Conservation (phyloP, 1,140 invertebrate genomes). For the Pissodes strobi region DNA sequence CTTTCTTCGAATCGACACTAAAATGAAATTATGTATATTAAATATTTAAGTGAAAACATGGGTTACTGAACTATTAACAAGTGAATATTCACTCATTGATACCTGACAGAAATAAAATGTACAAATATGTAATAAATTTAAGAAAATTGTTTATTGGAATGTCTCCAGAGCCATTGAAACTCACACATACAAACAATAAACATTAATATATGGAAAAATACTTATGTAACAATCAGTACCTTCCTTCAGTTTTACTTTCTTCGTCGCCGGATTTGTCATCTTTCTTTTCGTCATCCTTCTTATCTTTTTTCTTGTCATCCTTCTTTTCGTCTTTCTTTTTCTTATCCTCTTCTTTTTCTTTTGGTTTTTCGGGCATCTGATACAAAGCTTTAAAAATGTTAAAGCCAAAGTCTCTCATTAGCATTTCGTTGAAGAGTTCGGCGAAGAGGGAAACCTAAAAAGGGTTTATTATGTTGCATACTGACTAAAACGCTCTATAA, state of each 20-base stretch:
- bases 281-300: constrained; percentile 57
- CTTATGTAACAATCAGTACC: background rate
- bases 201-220: too few species aligned
- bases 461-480: background rate
- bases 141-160: too few species aligned
- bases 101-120: too few species aligned
- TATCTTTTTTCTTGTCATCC: constrained; percentile 60
- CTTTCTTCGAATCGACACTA: constrained; percentile 45
- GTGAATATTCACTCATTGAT: too few species aligned
- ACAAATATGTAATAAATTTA: too few species aligned
- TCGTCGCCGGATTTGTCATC: constrained; percentile 61
- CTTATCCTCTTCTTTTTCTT: constrained; percentile 60
- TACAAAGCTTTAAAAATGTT: constrained; percentile 74
- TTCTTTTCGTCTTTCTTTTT: constrained; percentile 59
- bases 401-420: constrained; percentile 92
- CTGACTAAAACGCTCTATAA: too few species aligned
- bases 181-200: too few species aligned
- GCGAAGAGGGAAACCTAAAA: constrained; percentile 81
- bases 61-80: too few species aligned
- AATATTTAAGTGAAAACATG: too few species aligned
- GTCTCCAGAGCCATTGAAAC: too few species aligned
- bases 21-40: too few species aligned
- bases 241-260: constrained; percentile 64
- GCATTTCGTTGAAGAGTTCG: constrained; percentile 94
- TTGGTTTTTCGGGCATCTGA: constrained; percentile 62